Conservation (phyloP, 2,888 invertebrate species). For the Troides oblongomaculatus region DNA sequence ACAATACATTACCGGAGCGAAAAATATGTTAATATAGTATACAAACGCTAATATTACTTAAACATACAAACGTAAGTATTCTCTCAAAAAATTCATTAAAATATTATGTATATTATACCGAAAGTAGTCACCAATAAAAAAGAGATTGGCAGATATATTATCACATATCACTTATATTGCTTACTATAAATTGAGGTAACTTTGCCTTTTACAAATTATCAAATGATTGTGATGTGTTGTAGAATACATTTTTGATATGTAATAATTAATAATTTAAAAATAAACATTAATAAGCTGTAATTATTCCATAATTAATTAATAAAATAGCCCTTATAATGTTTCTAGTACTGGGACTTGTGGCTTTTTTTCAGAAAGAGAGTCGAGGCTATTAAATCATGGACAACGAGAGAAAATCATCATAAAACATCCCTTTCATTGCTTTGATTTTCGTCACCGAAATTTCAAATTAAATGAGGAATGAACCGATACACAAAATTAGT, state of each 20-base stretch:
- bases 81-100: conserved; percentile 4
- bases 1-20: conserved; percentile 1
- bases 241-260: conserved; percentile 1
- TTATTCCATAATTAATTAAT: no score
- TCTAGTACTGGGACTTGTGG: no score
- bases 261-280: not conserved
- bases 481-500: no score
- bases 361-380: no score
- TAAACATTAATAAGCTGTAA: not conserved
- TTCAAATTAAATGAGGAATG: no score
- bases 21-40: not conserved
- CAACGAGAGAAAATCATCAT: no score
- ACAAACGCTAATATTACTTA: conserved; percentile 11
- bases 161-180: conserved; percentile 27
- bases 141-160: conserved; percentile 21
- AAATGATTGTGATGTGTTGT: conserved; percentile 1
- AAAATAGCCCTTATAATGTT: no score
- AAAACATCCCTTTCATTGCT: no score
- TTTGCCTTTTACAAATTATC: conserved; percentile 8
- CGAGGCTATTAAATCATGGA: no score
- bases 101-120: conserved; percentile 12
- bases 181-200: conserved; percentile 29
- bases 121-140: conserved; percentile 23
- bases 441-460: no score
- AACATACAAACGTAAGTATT: conserved; percentile 16